Conservation (phyloP, 2,888 invertebrate species). For the Tachystola acroxantha region DNA sequence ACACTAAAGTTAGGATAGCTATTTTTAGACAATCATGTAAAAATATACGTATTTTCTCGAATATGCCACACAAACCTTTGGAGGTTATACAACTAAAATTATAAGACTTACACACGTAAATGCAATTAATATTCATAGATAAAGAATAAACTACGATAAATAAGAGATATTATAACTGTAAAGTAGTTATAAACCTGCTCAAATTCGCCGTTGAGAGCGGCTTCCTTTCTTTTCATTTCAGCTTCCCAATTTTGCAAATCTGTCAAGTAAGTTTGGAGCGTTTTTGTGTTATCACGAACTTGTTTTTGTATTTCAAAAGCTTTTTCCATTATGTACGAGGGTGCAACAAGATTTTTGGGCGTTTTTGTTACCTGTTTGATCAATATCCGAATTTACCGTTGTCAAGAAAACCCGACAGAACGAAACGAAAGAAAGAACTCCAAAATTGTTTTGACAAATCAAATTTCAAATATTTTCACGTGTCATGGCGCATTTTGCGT, state of each 20-base stretch:
- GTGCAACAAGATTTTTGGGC: slow-evolving; percentile 20
- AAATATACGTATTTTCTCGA: no score
- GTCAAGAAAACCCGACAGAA: slow-evolving; percentile 10
- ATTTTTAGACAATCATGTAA: no score
- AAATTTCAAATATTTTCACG: slow-evolving; percentile 25
- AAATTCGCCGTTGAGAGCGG: slow-evolving; percentile 67
- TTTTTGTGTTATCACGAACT: slow-evolving; percentile 84
- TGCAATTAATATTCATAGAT: background rate
- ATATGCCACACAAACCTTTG: no score
- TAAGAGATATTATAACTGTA: slow-evolving; percentile 5
- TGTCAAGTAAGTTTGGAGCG: slow-evolving; percentile 82
- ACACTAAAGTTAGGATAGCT: no score
- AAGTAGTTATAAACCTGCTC: slow-evolving; percentile 54
- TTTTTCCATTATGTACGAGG: slow-evolving; percentile 69
- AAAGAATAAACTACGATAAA: slow-evolving; percentile 7
- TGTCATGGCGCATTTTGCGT: slow-evolving; percentile 36
- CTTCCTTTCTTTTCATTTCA: slow-evolving; percentile 85
- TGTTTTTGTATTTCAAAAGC: slow-evolving; percentile 83
- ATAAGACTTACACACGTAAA: no score
- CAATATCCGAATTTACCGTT: slow-evolving; percentile 32
- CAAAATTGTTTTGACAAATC: no score
- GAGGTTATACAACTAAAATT: no score
- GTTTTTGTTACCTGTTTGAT: slow-evolving; percentile 46
- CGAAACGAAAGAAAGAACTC: no score
- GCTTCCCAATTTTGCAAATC: slow-evolving; percentile 85